Base-by-base conservation (phyloP, 2,797 vertebrate species). In the Spondyliosoma cantharus region DNA sequence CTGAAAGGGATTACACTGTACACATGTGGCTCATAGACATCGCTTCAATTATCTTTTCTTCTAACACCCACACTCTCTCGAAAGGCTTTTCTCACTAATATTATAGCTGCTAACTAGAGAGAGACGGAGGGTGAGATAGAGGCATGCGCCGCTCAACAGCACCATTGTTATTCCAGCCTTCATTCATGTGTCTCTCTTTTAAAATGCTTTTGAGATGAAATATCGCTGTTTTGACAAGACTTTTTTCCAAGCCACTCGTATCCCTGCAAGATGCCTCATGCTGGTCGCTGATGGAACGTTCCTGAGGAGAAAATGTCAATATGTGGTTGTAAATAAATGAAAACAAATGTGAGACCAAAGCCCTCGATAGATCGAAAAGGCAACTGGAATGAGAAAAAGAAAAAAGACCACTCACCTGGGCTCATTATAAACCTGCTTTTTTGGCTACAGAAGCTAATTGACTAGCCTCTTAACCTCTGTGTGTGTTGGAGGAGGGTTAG, bases 11-110 rank as follows among this genome's bases (percentile, higher is more conserved):
- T 93, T 93, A 90, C 83, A 84, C 81, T 80, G 83, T 86, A 75
- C 92, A 90, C 90, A 90, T 90, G 92, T 93, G 90, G 88, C 88
- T 91, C 90, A 78, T 86, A 92, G 88, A 90, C 89, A 87, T 83
- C 29, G 79, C 90, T 90, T 90, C 89, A 91, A 91, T 92, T 92
- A 92, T 93, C 88, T 87, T 89, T 91, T 89, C 89, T 90, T 77
- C 85, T 54, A 74, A 91, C 93, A 81, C 89, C 91, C 91, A 91
- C 91, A 72, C 84, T 49, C 87, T 82, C 86, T 87, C 78, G 27
- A 85, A 89, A 92, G 87, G 87, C 85, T 87, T 86, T 93, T 86
- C 85, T 82, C 86, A 85, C 84, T 87, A 90, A 92, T 92, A 89
- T 84, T 82, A 86, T 76, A 86, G 83, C 86, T 86, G 85, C 86